Conservation (phyloP, 1,140 invertebrate genomes). For the Drosophila bocqueti region DNA sequence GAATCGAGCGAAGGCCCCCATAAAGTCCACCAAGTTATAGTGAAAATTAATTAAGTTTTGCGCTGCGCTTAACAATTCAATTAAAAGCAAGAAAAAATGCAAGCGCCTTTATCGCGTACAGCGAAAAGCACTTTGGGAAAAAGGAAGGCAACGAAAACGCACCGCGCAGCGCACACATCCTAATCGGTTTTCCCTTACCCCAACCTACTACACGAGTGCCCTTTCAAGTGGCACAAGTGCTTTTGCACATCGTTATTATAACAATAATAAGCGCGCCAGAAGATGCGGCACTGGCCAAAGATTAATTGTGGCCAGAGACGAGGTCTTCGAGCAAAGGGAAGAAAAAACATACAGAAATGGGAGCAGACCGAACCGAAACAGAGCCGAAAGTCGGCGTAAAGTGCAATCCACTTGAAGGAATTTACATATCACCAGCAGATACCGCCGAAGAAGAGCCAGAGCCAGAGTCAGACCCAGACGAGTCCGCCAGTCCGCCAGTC, state of each 20-base stretch:
- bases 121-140: conserved; percentile 76
- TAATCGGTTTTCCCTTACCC: conserved; percentile 15
- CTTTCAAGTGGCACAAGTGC: conserved; percentile 82
- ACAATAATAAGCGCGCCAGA: conserved; percentile 76
- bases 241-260: conserved; percentile 85
- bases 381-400: conserved; percentile 67
- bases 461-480: background rate
- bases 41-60: conserved; percentile 83
- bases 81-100: conserved; percentile 65
- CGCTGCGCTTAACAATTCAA: conserved; percentile 83
- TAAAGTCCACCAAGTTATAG: conserved; percentile 81
- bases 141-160: conserved; percentile 26
- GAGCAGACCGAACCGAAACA: conserved; percentile 46
- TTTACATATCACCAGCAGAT: conserved; percentile 83
- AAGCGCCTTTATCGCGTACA: conserved; percentile 70
- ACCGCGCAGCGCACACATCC: conserved; percentile 21
- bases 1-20: conserved; percentile 36
- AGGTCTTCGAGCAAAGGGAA: conserved; percentile 21
- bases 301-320: conserved; percentile 78
- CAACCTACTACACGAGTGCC: conserved; percentile 32
- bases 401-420: conserved; percentile 84
- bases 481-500: background rate
- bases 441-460: conserved; percentile 29
- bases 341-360: conserved; percentile 57
- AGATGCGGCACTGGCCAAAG: conserved; percentile 65